Evolutionary conservation across 2,888 invertebrate species (phyloP).

Genomic region (Leptura quadrifasciata): DNA sequence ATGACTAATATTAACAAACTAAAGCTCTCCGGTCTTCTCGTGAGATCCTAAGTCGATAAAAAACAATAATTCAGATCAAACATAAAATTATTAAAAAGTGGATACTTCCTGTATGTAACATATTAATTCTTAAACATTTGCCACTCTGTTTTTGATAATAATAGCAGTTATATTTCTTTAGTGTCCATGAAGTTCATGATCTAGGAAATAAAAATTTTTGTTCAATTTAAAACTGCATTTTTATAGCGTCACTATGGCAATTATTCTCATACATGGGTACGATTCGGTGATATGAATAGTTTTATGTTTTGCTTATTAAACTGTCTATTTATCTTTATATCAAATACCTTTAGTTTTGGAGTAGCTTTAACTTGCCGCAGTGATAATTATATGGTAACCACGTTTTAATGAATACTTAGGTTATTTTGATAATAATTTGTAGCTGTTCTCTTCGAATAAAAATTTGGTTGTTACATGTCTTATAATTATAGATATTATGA

Average conservation of each 20-base stretch:
- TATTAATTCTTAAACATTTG: too few species aligned
- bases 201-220: neutral
- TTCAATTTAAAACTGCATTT: neutral
- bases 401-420: conserved; percentile 11
- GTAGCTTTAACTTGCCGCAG: neutral
- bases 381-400: conserved; percentile 8
- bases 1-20: too few species aligned
- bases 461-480: conserved; percentile 16
- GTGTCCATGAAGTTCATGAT: neutral
- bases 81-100: too few species aligned
- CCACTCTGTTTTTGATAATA: too few species aligned
- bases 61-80: too few species aligned
- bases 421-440: conserved; percentile 21
- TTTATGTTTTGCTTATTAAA: conserved; percentile 2
- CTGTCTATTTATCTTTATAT: conserved; percentile 7
- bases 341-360: neutral
- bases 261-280: neutral
- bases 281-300: neutral
- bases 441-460: conserved; percentile 7
- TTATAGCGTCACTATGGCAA: neutral
- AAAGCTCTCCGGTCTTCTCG: too few species aligned
- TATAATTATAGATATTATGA: conserved; percentile 15
- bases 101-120: too few species aligned
- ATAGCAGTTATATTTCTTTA: too few species aligned
- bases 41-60: too few species aligned